Evolutionary conservation across 1,140 invertebrate species (phyloP), one percentile per base, ranked within the genome.

Genomic region (Drosophila tsacasi): DNA sequence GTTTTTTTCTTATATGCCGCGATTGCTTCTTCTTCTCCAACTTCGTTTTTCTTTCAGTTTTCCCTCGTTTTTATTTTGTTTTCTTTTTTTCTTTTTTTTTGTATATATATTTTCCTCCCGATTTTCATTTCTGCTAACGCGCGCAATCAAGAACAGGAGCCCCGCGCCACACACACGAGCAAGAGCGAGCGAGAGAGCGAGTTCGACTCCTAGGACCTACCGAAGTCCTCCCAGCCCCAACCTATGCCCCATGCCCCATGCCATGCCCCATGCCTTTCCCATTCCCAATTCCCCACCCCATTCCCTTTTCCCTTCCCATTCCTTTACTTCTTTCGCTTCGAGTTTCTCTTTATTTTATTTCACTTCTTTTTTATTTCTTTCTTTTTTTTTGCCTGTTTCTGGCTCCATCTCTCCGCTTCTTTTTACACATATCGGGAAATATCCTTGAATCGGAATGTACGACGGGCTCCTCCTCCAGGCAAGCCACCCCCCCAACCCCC

Each of bases 351-450:
- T 60, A 65, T 73, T 78, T 63, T 73, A 42, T 73, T 63, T 65
- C 15, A 69, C 67, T 68, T 55, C 40, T 76, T 76, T 68, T 52
- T 58, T 57, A 42, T 21, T 13, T 52, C 55, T 57, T 46, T n/a
- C 6, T 30, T 52, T 58, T 57, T 46, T n/a, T 8, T 30, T 44
- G 42, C 32, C 10, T 23, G 13, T 32, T 30, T 21, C 30, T 23
- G 21, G 27, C 44, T 60, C 46, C n/a, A 27, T 25, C 62, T 23
- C 39, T 25, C 21, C 19, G 12, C 19, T 73, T 73, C 61, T 66
- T 83, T 81, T 90, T 74, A 76, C 85, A 90, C 86, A 90, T 90
- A 90, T 90, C 82, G 86, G 80, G 79, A 91, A 90, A 90, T 90
- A 90, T 90, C 86, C 86, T 90, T 90, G 86, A 90, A 91, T 90